phyloP scores from a whole-genome alignment of 2,113 vertebrate genomes.

The Cottus gobio region DNA sequence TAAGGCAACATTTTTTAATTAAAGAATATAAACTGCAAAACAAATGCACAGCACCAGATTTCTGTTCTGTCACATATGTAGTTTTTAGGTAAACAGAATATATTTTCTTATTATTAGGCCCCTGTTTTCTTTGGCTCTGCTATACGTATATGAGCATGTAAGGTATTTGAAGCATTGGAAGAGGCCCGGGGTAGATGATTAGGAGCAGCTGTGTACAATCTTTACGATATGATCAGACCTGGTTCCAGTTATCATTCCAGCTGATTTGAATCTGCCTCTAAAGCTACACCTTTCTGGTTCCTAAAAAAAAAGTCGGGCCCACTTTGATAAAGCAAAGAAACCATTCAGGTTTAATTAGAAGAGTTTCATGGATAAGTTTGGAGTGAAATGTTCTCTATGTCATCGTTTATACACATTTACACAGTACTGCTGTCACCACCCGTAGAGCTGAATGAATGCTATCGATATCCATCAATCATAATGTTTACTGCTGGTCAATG shows the following conservation, averaged over 20 bases:
- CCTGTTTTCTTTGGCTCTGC: no score
- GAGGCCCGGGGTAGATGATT: background rate
- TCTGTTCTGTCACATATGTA: no score
- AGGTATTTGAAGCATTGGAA: no score
- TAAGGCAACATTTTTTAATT: background rate
- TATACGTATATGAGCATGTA: no score
- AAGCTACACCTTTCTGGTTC: no score
- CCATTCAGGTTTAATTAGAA: background rate
- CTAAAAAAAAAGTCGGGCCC: no score
- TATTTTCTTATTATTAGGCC: no score
- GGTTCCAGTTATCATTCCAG: background rate
- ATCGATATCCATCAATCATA: conserved; percentile 18
- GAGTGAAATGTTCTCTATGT: background rate
- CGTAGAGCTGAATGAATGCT: background rate
- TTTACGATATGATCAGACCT: background rate
- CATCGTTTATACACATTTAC: background rate
- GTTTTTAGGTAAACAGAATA: no score
- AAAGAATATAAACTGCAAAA: background rate
- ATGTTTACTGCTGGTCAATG: background rate
- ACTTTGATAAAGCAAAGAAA: background rate
- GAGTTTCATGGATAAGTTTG: background rate
- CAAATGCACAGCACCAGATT: no score
- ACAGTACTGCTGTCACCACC: background rate
- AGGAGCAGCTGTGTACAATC: background rate
- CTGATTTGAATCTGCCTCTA: background rate